Evolutionary conservation across 2,797 vertebrate species (phyloP).

Genomic region (Melopsittacus undulatus): DNA sequence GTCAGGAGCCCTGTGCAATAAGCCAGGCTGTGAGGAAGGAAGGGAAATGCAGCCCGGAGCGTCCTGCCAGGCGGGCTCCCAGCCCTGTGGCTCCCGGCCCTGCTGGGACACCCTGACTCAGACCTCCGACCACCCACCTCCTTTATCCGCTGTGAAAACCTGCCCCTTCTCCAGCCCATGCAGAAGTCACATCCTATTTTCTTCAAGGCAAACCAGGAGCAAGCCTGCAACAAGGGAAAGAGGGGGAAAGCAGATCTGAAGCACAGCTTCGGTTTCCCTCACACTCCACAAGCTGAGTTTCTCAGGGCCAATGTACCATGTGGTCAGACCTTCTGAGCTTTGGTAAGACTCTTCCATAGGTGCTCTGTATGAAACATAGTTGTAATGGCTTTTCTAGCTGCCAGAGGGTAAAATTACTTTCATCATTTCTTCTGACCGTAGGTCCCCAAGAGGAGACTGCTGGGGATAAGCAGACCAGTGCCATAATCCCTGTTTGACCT

Average conservation of each 20-base stretch:
- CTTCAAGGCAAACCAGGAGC: neutral
- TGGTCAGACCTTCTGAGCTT: neutral
- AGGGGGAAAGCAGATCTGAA: neutral
- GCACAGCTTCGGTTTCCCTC: neutral
- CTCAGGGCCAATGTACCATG: fast-evolving
- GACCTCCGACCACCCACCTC: neutral
- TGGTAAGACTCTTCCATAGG: neutral
- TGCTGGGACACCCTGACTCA: fast-evolving
- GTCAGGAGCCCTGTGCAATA: neutral
- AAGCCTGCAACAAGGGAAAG: neutral
- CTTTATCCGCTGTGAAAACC: fast-evolving
- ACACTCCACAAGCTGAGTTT: neutral
- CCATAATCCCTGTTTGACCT: neutral
- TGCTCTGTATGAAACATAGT: neutral
- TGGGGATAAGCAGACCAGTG: neutral
- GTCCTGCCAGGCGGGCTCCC: neutral
- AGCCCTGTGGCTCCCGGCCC: neutral
- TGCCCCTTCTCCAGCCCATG: neutral
- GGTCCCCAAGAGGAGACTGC: neutral
- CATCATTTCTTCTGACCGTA: neutral
- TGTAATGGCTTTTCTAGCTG: neutral
- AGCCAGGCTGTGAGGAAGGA: neutral
- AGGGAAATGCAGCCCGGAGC: neutral
- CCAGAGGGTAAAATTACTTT: neutral
- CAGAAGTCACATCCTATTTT: neutral